Evolutionary conservation across 2,888 invertebrate species (phyloP).

Genomic region (Venusia cambrica): DNA sequence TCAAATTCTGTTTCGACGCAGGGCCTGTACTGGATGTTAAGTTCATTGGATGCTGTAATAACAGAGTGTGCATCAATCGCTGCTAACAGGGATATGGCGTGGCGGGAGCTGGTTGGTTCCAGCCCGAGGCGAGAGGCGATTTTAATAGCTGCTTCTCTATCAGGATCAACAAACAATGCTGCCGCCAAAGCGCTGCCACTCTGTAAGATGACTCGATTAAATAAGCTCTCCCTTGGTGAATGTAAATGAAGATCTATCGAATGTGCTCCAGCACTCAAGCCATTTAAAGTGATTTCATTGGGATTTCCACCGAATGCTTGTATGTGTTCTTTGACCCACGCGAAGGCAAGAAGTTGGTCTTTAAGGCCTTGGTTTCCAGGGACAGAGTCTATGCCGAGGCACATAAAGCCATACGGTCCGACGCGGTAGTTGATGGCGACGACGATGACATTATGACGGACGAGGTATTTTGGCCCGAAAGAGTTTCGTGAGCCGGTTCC

Average conservation of each 20-base stretch:
- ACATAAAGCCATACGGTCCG: slow-evolving; percentile 60
- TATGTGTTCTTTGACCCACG: slow-evolving; percentile 54
- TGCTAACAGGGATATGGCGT: slow-evolving; percentile 42
- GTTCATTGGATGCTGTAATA: slow-evolving; percentile 32
- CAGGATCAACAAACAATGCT: slow-evolving; percentile 35
- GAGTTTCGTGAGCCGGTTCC: slow-evolving; percentile 35
- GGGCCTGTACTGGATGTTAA: slow-evolving; percentile 38
- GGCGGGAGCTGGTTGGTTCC: slow-evolving; percentile 28
- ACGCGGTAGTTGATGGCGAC: slow-evolving; percentile 50
- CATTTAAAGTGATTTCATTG: slow-evolving; percentile 47
- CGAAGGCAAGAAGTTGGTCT: slow-evolving; percentile 50
- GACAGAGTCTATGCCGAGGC: slow-evolving; percentile 43
- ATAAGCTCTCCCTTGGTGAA: slow-evolving; percentile 41
- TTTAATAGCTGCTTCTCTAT: slow-evolving; percentile 37
- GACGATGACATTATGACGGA: slow-evolving; percentile 49
- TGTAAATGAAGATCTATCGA: slow-evolving; percentile 49
- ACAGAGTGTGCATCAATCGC: slow-evolving; percentile 34
- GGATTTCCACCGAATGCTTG: slow-evolving; percentile 52
- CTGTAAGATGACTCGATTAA: slow-evolving; percentile 45
- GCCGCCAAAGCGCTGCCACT: slow-evolving; percentile 42
- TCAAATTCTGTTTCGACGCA: slow-evolving; percentile 51
- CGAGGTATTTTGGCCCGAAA: slow-evolving; percentile 44
- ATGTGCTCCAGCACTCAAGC: slow-evolving; percentile 48
- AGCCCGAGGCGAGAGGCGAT: slow-evolving; percentile 42
- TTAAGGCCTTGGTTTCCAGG: slow-evolving; percentile 59